phyloP scores from a whole-genome alignment of 2,888 invertebrate species.

The Drosophila nigritarsus region DNA sequence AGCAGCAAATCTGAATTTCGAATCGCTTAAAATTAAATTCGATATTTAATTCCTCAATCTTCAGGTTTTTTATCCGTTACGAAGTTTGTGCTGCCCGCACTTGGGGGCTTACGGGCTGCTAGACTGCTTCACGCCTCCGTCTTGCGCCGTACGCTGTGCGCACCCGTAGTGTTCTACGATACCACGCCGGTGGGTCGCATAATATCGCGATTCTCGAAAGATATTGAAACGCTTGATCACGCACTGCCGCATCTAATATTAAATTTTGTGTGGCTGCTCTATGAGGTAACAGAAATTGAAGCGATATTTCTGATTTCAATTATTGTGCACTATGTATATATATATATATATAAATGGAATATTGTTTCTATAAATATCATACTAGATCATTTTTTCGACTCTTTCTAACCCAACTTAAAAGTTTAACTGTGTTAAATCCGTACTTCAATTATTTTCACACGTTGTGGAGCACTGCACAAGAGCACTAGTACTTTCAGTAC shows the following conservation, averaged over 20 bases:
- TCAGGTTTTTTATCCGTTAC: slow-evolving; percentile 89
- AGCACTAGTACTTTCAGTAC: background rate
- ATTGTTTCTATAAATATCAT: slow-evolving; percentile 15
- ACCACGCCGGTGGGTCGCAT: slow-evolving; percentile 88
- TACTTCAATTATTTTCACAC: slow-evolving; percentile 8
- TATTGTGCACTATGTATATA: background rate
- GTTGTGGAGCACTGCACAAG: slow-evolving; percentile 1
- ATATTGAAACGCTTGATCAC: slow-evolving; percentile 85
- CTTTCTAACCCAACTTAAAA: background rate
- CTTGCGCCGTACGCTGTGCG: slow-evolving; percentile 85
- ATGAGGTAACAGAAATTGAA: slow-evolving; percentile 85
- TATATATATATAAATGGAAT: background rate
- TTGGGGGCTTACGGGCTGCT: slow-evolving; percentile 86
- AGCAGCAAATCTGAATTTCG: background rate
- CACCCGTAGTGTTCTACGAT: slow-evolving; percentile 87
- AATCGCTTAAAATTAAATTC: background rate
- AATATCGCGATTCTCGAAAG: slow-evolving; percentile 86
- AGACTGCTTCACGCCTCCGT: slow-evolving; percentile 84
- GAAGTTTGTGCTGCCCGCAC: slow-evolving; percentile 87
- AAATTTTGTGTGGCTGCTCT: slow-evolving; percentile 87
- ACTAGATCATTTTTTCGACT: background rate
- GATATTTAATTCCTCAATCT: slow-evolving; percentile 16
- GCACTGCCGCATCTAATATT: slow-evolving; percentile 85
- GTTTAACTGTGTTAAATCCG: slow-evolving; percentile 11
- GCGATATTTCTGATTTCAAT: background rate